phyloP scores from a whole-genome alignment of 2,797 vertebrate species.

The Cyclopterus lumpus region DNA sequence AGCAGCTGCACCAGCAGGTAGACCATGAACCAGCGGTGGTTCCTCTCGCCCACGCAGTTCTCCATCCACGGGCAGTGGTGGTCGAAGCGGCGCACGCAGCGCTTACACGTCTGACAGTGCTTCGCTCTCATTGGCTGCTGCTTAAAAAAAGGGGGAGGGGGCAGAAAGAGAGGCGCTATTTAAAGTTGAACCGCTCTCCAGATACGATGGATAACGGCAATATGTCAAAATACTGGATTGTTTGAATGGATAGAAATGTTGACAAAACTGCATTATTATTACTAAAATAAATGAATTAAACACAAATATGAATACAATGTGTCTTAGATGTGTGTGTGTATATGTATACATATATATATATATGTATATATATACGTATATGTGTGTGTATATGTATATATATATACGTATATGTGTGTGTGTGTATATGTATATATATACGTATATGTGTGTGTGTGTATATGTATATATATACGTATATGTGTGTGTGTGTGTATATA shows the following conservation, averaged over 20 bases:
- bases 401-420: too few relatives aligned
- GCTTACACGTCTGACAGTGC: conserved; percentile 89
- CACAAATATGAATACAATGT: too few relatives aligned
- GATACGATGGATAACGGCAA: background rate
- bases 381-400: too few relatives aligned
- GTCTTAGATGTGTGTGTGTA: too few relatives aligned
- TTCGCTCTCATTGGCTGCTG: conserved; percentile 93
- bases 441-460: too few relatives aligned
- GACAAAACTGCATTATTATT: background rate
- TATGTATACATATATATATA: too few relatives aligned
- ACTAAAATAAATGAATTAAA: background rate
- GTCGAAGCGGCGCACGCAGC: conserved; percentile 90
- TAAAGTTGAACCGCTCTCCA: background rate
- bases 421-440: too few relatives aligned
- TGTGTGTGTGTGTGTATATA: too few relatives aligned
- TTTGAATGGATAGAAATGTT: background rate
- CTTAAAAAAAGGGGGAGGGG: background rate
- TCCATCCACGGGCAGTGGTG: conserved; percentile 97
- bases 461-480: too few relatives aligned
- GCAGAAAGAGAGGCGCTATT: background rate
- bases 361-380: too few relatives aligned
- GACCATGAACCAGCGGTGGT: conserved; percentile 89
- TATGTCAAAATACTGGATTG: background rate
- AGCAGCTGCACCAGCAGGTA: conserved; percentile 89
- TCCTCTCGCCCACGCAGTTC: conserved; percentile 93